Conservation (phyloP, 2,888 invertebrate genomes). For the Melanostoma scalare region DNA sequence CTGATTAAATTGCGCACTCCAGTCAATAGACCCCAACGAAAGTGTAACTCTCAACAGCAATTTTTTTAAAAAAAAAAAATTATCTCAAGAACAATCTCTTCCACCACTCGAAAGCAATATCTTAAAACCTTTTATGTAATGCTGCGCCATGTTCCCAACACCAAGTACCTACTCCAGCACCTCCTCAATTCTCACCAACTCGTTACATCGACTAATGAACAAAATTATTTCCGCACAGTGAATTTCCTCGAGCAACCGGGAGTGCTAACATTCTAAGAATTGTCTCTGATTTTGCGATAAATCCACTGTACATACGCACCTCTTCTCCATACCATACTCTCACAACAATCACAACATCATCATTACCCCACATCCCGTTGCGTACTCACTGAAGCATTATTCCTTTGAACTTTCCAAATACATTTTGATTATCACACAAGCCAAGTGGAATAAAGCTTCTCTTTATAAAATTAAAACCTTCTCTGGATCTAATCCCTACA, state of each 20-base stretch:
- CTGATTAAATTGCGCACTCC: no score
- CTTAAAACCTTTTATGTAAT: slow-evolving; percentile 38
- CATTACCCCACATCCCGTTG: not conserved
- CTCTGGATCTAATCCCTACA: slow-evolving; percentile 12
- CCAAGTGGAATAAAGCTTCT: slow-evolving; percentile 50
- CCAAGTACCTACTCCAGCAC: slow-evolving; percentile 4
- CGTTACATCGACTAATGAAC: slow-evolving; percentile 67
- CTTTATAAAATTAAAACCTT: not conserved
- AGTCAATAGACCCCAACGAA: no score
- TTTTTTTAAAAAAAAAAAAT: no score
- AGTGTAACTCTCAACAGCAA: no score
- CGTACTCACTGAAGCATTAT: slow-evolving; percentile 23
- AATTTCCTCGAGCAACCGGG: slow-evolving; percentile 11
- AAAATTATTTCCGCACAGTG: slow-evolving; percentile 47
- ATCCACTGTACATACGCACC: slow-evolving; percentile 47
- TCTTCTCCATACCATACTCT: not conserved
- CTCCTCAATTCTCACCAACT: slow-evolving; percentile 1
- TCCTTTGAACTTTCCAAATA: slow-evolving; percentile 50
- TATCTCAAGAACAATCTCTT: not conserved
- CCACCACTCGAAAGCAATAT: slow-evolving; percentile 17
- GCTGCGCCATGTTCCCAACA: slow-evolving; percentile 8
- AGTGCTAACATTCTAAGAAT: slow-evolving; percentile 23
- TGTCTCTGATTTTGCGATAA: slow-evolving; percentile 55
- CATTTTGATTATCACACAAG: slow-evolving; percentile 68
- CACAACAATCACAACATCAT: not conserved